Percentiles rank a stretch among this genome's conserved stretches.
Evolutionary conservation across 2,888 invertebrate species (phyloP).

Genomic region (Dolomedes plantarius): DNA sequence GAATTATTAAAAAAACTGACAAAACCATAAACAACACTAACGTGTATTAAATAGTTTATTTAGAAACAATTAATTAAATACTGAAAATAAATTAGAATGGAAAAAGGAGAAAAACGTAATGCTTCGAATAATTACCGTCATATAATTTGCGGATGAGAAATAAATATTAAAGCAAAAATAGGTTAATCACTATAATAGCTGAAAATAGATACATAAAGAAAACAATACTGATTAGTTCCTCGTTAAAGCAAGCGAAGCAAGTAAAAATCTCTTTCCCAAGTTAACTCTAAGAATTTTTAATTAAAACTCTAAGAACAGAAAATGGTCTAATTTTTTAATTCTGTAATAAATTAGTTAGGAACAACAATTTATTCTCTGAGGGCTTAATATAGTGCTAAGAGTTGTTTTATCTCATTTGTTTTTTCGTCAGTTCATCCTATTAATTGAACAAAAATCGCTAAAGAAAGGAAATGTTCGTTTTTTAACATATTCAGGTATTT

Average conservation of each 20-base stretch:
- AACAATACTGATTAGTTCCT: not conserved
- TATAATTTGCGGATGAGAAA: too few relatives aligned
- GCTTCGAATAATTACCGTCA: too few relatives aligned
- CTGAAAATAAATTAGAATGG: too few relatives aligned
- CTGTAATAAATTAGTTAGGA: not conserved
- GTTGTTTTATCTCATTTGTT: not conserved
- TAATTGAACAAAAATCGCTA: not conserved
- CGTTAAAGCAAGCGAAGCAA: conserved; percentile 10
- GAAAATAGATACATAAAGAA: not conserved
- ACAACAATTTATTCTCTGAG: not conserved
- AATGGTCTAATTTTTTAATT: not conserved
- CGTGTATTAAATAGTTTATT: too few relatives aligned
- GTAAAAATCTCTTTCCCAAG: not conserved
- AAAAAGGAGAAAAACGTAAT: too few relatives aligned
- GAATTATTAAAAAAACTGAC: too few relatives aligned
- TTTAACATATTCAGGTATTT: too few relatives aligned
- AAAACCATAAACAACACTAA: too few relatives aligned
- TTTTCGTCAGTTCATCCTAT: not conserved
- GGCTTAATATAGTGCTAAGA: not conserved
- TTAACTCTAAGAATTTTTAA: not conserved
- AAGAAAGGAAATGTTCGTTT: not conserved
- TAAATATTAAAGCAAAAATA: not conserved
- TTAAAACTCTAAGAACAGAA: not conserved
- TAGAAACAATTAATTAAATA: too few relatives aligned
- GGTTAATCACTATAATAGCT: not conserved